A percentile compares a stretch with the other conserved stretches of the same genome.
Evolutionary conservation across 2,888 invertebrate species (phyloP).

Genomic region (Tachystola acroxantha): DNA sequence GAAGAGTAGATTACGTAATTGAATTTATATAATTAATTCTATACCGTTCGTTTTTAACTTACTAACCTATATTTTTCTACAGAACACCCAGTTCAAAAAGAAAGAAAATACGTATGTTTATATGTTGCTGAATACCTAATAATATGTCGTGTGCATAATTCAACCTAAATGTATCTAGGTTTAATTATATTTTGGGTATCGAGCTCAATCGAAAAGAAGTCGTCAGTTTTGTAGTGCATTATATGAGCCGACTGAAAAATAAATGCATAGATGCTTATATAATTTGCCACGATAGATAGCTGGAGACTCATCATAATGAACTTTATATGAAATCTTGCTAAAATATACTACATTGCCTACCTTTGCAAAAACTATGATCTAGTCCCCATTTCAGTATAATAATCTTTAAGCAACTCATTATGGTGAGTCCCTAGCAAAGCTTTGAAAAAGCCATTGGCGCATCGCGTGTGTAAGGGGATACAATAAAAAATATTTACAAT

Average conservation of each 20-base stretch:
- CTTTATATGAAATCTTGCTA: background rate
- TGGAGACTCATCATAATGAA: slow-evolving; percentile 43
- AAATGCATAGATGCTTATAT: slow-evolving; percentile 47
- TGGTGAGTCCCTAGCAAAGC: slow-evolving; percentile 44
- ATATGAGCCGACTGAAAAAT: slow-evolving; percentile 58
- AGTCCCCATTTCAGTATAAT: too few relatives aligned
- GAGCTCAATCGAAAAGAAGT: slow-evolving; percentile 40
- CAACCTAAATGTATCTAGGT: too few relatives aligned
- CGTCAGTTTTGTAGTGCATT: slow-evolving; percentile 45
- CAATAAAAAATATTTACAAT: slow-evolving; percentile 76
- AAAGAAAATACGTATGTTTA: too few relatives aligned
- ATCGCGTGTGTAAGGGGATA: slow-evolving; percentile 67
- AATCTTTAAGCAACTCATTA: slow-evolving; percentile 17
- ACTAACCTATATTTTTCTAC: too few relatives aligned
- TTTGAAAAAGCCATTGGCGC: slow-evolving; percentile 51
- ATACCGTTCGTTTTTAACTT: too few relatives aligned
- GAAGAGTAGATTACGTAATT: too few relatives aligned
- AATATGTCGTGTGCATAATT: too few relatives aligned
- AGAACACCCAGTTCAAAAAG: too few relatives aligned
- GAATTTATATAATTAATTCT: too few relatives aligned
- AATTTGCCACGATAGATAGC: slow-evolving; percentile 33
- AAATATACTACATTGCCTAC: background rate
- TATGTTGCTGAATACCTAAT: too few relatives aligned
- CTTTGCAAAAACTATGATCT: too few relatives aligned
- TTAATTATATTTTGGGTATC: slow-evolving; percentile 16